Conservation (phyloP, 2,113 vertebrate species). For the Steatornis caripensis region DNA sequence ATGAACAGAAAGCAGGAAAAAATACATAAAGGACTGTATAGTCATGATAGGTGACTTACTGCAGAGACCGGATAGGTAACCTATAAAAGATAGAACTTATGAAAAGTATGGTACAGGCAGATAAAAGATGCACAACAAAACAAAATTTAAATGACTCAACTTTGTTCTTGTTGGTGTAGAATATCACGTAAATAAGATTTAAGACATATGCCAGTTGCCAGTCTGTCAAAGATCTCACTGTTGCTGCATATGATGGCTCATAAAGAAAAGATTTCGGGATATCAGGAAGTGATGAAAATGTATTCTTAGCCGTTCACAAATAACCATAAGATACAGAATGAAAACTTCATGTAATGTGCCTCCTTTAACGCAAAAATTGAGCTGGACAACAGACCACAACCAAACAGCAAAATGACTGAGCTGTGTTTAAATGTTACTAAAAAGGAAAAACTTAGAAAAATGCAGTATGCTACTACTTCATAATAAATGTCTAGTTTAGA, state of each 20-base stretch:
- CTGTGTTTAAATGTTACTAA: conserved; percentile 32
- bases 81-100: not conserved
- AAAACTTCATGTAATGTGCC: conserved; percentile 36
- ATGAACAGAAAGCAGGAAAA: not conserved
- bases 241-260: not conserved
- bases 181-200: not conserved
- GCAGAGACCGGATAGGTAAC: not conserved
- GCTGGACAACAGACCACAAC: not conserved
- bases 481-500: not conserved
- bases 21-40: not conserved
- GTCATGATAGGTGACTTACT: not conserved
- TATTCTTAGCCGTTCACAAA: conserved; percentile 12
- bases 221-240: not conserved
- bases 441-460: conserved; percentile 6
- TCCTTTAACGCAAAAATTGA: conserved; percentile 16
- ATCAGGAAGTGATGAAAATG: conserved; percentile 7
- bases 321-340: not conserved
- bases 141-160: not conserved
- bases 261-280: not conserved
- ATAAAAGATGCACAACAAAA: not conserved
- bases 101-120: not conserved
- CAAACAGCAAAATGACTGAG: conserved; percentile 14
- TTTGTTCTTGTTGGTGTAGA: not conserved
- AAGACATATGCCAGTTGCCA: not conserved
- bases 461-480: not conserved